These are phyloP conservation scores for Alcis repandata DNA, from an alignment of 2,888 invertebrate genomes.

Conservation along the genomic window DNA sequence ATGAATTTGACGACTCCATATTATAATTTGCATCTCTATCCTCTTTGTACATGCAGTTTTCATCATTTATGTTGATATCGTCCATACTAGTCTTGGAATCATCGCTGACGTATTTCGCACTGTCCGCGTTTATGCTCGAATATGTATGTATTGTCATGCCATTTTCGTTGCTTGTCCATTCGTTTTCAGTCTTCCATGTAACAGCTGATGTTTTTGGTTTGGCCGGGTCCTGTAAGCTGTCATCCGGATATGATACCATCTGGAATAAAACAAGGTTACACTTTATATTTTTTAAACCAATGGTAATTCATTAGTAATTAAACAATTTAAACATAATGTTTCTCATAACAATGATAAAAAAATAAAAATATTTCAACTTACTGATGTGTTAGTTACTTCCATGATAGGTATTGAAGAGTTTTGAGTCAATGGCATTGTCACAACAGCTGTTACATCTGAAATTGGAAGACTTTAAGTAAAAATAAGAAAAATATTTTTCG, in stretches of 20 bases:
- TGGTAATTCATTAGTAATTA: too few relatives aligned
- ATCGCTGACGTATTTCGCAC: conserved; percentile 77
- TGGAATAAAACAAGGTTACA: conserved; percentile 36
- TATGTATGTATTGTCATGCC: conserved; percentile 75
- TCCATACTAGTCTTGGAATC: conserved; percentile 82
- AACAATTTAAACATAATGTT: too few relatives aligned
- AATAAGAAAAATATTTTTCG: neutral
- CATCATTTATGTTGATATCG: conserved; percentile 80
- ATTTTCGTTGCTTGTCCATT: conserved; percentile 76
- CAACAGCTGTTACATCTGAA: conserved; percentile 83
- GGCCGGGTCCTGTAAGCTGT: conserved; percentile 77
- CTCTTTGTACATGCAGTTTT: conserved; percentile 80
- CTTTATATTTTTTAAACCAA: neutral
- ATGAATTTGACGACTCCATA: conserved; percentile 83
- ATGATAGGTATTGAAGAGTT: conserved; percentile 81
- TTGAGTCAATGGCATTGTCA: conserved; percentile 81
- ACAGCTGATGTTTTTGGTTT: conserved; percentile 82
- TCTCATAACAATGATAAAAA: too few relatives aligned
- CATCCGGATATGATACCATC: conserved; percentile 82
- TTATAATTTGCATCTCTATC: conserved; percentile 81
- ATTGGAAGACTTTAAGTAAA: conserved; percentile 38
- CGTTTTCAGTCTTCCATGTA: conserved; percentile 77
- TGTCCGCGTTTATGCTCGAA: conserved; percentile 70
- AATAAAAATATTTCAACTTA: conserved; percentile 58
- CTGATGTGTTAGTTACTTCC: conserved; percentile 82